Evolutionary conservation across 2,113 vertebrate species (phyloP).

Genomic region (Antechinus flavipes): DNA sequence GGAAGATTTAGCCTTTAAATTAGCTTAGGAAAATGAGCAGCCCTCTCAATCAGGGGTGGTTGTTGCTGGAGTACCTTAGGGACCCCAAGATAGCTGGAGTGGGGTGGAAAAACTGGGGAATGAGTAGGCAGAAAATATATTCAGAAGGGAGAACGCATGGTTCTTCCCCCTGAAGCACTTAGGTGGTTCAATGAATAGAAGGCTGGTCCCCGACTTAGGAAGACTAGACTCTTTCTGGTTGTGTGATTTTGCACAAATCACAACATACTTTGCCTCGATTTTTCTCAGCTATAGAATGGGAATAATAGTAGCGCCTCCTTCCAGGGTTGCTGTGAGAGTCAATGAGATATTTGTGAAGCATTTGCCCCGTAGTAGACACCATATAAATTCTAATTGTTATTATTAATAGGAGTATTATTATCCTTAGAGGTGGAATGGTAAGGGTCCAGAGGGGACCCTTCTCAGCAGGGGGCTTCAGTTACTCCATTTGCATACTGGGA

Average conservation of each 20-base stretch:
- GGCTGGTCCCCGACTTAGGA: background rate
- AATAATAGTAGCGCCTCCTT: background rate
- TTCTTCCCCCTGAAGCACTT: background rate
- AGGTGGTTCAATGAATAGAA: background rate
- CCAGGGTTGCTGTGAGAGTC: background rate
- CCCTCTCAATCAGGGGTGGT: background rate
- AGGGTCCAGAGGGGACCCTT: background rate
- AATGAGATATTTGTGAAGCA: background rate
- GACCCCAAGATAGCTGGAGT: background rate
- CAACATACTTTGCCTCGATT: background rate
- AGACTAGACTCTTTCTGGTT: background rate
- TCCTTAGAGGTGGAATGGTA: background rate
- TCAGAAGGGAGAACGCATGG: background rate
- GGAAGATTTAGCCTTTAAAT: background rate
- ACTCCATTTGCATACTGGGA: background rate
- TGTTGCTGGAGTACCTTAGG: background rate
- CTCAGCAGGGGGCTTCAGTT: background rate
- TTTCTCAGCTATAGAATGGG: background rate
- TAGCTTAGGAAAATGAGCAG: background rate
- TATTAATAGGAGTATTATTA: background rate
- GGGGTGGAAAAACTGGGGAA: background rate
- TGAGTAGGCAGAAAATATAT: background rate
- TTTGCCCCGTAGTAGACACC: background rate
- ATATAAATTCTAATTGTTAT: background rate
- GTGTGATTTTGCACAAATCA: background rate